Evolutionary conservation across 1,140 invertebrate species (phyloP).

Genomic region (Caenorhabditis inopinata): DNA sequence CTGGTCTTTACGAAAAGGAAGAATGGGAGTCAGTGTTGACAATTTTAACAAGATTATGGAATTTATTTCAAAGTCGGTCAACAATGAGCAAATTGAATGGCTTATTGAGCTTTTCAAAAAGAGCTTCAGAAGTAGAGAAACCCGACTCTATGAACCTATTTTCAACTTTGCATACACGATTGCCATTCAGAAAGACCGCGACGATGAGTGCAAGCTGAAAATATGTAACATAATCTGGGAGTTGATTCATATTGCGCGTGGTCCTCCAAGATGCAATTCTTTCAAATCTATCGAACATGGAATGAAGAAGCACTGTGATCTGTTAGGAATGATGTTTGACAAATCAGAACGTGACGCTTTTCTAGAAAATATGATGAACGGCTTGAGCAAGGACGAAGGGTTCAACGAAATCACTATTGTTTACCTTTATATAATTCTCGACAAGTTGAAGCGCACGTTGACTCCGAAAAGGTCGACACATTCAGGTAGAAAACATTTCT

Average conservation of each 20-base stretch:
- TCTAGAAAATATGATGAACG: background rate
- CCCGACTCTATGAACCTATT: background rate
- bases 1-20: background rate
- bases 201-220: constrained; percentile 1
- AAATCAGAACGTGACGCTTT: background rate
- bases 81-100: constrained; percentile 5
- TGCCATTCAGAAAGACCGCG: background rate
- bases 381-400: background rate
- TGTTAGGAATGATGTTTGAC: constrained; percentile 1
- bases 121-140: background rate
- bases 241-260: background rate
- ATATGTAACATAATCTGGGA: constrained; percentile 4
- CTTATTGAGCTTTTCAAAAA: constrained; percentile 11
- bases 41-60: constrained; percentile 27
- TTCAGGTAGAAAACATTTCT: background rate
- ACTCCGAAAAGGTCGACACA: background rate
- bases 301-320: constrained; percentile 27
- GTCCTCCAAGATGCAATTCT: background rate
- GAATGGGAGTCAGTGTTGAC: background rate
- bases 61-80: background rate
- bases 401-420: background rate
- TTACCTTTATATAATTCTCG: background rate
- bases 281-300: constrained; percentile 16
- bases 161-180: background rate
- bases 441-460: background rate